phyloP scores from a whole-genome alignment of 1,140 invertebrate genomes.

The Brachionus paranguensis region DNA sequence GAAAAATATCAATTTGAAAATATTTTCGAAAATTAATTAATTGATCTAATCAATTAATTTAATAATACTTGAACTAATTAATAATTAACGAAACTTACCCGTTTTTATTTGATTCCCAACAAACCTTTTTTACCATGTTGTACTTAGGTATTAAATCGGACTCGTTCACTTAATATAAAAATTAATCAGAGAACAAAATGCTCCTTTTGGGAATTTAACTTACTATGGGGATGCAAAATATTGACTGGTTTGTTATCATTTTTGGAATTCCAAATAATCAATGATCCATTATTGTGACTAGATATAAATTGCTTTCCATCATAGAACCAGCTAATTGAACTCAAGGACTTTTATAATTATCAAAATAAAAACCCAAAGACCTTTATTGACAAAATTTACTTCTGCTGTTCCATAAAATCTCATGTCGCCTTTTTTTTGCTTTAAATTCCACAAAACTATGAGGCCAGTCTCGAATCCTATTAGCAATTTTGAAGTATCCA shows the following conservation, averaged over 20 bases:
- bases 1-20: no score
- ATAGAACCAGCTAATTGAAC: slow-evolving; percentile 87
- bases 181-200: background rate
- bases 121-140: slow-evolving; percentile 32
- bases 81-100: background rate
- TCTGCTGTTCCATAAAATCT: slow-evolving; percentile 53
- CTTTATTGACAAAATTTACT: background rate
- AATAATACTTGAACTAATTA: no score
- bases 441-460: slow-evolving; percentile 91
- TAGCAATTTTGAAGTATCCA: slow-evolving; percentile 89
- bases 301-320: slow-evolving; percentile 98
- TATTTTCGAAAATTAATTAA: no score
- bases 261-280: slow-evolving; percentile 81
- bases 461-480: slow-evolving; percentile 92
- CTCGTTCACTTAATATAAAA: slow-evolving; percentile 18
- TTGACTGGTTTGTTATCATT: slow-evolving; percentile 68
- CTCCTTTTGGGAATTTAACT: slow-evolving; percentile 44
- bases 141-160: slow-evolving; percentile 4
- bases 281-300: slow-evolving; percentile 84
- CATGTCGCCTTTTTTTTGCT: slow-evolving; percentile 61
- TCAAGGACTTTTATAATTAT: slow-evolving; percentile 61
- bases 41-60: no score
- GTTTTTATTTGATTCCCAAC: slow-evolving; percentile 30
- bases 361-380: background rate
- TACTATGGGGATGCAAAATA: slow-evolving; percentile 82